Evolutionary conservation across 2,797 vertebrate species (phyloP).

Genomic region (Antennarius maculatus): DNA sequence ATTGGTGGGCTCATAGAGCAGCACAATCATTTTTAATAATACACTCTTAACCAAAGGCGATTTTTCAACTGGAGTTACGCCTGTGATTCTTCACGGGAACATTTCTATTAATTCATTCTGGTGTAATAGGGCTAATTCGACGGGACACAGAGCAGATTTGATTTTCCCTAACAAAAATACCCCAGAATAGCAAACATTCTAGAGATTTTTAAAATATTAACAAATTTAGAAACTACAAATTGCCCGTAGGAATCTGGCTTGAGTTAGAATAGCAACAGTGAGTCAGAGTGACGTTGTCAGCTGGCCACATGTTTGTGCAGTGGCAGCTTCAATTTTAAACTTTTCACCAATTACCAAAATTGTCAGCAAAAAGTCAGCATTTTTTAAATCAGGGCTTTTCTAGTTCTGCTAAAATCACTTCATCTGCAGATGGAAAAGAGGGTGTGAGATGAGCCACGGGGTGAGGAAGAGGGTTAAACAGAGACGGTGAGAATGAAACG

Average conservation of each 20-base stretch:
- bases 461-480: conserved; percentile 16
- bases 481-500: conserved; percentile 30
- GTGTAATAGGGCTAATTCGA: too few relatives aligned
- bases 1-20: too few relatives aligned
- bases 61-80: too few relatives aligned
- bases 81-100: too few relatives aligned
- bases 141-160: too few relatives aligned
- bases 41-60: too few relatives aligned
- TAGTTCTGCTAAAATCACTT: conserved; percentile 37
- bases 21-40: too few relatives aligned
- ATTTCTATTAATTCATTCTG: neutral
- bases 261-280: conserved; percentile 25
- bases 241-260: too few relatives aligned
- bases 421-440: conserved; percentile 8
- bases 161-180: too few relatives aligned
- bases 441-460: conserved; percentile 25
- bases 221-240: too few relatives aligned
- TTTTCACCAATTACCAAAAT: conserved; percentile 21
- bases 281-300: conserved; percentile 19
- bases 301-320: conserved; percentile 5
- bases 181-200: too few relatives aligned
- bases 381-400: conserved; percentile 36
- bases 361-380: conserved; percentile 10
- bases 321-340: conserved; percentile 43
- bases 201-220: too few relatives aligned